These are phyloP conservation scores for Poicephalus meyeri DNA, from an alignment of 2,113 vertebrate species.

Conservation along the genomic window DNA sequence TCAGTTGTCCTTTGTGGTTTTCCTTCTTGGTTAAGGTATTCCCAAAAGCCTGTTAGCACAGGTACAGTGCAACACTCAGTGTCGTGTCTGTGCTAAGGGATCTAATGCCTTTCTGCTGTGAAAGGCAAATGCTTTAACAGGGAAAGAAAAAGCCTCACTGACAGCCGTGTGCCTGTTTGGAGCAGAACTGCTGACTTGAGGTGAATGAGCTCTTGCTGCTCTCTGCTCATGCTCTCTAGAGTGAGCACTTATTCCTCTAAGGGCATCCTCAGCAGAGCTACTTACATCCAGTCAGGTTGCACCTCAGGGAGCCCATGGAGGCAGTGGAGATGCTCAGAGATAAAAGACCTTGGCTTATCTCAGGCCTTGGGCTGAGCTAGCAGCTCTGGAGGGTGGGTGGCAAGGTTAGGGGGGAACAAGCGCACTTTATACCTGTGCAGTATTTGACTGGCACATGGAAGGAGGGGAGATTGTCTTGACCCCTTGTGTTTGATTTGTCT, in stretches of 20 bases:
- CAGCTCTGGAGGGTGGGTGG: neutral
- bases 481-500: neutral
- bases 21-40: neutral
- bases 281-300: neutral
- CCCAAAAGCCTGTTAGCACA: neutral
- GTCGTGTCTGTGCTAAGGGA: neutral
- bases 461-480: neutral
- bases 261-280: neutral
- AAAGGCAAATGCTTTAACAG: neutral
- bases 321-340: neutral
- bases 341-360: neutral
- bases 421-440: fast-evolving
- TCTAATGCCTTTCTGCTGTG: neutral
- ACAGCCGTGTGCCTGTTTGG: neutral
- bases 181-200: conserved; percentile 19
- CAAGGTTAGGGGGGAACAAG: neutral
- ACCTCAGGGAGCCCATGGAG: neutral
- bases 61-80: neutral
- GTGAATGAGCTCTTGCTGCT: neutral
- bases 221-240: neutral
- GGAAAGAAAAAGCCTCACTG: neutral
- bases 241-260: neutral
- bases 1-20: neutral
- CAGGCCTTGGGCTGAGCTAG: neutral
- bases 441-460: neutral